phyloP scores from a whole-genome alignment of 2,888 invertebrate species.

The Adela reaumurella region DNA sequence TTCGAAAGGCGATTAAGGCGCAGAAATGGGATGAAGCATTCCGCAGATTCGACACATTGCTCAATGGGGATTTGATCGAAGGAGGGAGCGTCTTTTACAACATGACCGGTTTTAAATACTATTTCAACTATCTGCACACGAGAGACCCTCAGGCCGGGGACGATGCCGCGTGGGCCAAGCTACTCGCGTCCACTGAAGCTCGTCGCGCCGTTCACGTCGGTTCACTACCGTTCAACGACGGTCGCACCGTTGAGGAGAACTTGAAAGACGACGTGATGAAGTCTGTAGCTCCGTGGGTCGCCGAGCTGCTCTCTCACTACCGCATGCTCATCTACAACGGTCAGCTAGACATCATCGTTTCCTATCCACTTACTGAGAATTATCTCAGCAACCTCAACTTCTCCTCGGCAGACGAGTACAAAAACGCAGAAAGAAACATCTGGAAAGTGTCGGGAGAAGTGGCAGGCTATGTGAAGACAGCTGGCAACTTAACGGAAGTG shows the following conservation, averaged over 20 bases:
- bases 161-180: slow-evolving; percentile 54
- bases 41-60: slow-evolving; percentile 64
- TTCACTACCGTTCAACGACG: slow-evolving; percentile 65
- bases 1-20: slow-evolving; percentile 57
- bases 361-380: slow-evolving; percentile 79
- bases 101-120: slow-evolving; percentile 71
- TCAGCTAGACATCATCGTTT: slow-evolving; percentile 87
- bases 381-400: slow-evolving; percentile 72
- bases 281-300: slow-evolving; percentile 70
- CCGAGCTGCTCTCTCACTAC: slow-evolving; percentile 64
- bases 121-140: slow-evolving; percentile 69
- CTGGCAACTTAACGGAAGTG: slow-evolving; percentile 68
- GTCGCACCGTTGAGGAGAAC: slow-evolving; percentile 63
- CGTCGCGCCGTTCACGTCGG: slow-evolving; percentile 83
- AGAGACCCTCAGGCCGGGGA: slow-evolving; percentile 47
- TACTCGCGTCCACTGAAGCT: slow-evolving; percentile 59
- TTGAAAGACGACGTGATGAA: slow-evolving; percentile 77
- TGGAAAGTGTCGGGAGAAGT: slow-evolving; percentile 68
- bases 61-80: slow-evolving; percentile 64
- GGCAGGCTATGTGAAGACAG: slow-evolving; percentile 73
- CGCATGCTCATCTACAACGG: slow-evolving; percentile 83
- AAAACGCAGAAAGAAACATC: slow-evolving; percentile 59
- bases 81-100: slow-evolving; percentile 65
- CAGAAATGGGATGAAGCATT: slow-evolving; percentile 68
- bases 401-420: slow-evolving; percentile 62